A percentile compares a stretch with the other conserved stretches of the same genome.
Evolutionary conservation across 2,113 vertebrate genomes (phyloP).

Genomic region (Semicossyphus pulcher): DNA sequence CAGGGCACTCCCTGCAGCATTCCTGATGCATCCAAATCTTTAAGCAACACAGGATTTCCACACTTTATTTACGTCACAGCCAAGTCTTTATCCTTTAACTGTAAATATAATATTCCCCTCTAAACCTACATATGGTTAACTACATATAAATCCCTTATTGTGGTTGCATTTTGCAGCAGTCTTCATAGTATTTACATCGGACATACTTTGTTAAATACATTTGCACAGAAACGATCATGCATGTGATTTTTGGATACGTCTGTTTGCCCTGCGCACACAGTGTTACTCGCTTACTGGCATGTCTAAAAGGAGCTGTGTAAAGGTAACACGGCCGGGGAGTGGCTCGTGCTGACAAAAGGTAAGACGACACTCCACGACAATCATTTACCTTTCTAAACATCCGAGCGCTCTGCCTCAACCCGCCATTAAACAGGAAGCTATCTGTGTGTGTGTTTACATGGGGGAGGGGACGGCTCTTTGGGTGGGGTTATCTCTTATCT

Average conservation of each 20-base stretch:
- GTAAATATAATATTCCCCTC: no score
- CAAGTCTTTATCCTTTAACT: no score
- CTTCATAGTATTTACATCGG: no score
- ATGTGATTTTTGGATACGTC: background rate
- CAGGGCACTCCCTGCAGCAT: background rate
- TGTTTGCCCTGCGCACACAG: background rate
- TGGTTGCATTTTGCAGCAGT: no score
- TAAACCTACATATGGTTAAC: no score
- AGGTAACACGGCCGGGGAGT: conserved; percentile 21
- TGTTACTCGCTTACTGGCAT: background rate
- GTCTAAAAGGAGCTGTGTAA: background rate
- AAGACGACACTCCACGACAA: conserved; percentile 52
- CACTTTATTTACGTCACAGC: background rate
- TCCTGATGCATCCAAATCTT: no score
- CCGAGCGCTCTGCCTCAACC: background rate
- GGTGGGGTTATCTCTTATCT: conserved; percentile 27
- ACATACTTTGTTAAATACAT: background rate
- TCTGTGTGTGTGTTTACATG: conserved; percentile 7
- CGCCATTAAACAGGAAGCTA: conserved; percentile 16
- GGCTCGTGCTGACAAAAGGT: conserved; percentile 56
- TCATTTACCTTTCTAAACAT: conserved; percentile 50
- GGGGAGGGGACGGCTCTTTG: background rate
- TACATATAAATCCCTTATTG: no score
- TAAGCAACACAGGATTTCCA: background rate
- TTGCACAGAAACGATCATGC: background rate